phyloP scores from a whole-genome alignment of 1,140 invertebrate species.

The Atta texana region DNA sequence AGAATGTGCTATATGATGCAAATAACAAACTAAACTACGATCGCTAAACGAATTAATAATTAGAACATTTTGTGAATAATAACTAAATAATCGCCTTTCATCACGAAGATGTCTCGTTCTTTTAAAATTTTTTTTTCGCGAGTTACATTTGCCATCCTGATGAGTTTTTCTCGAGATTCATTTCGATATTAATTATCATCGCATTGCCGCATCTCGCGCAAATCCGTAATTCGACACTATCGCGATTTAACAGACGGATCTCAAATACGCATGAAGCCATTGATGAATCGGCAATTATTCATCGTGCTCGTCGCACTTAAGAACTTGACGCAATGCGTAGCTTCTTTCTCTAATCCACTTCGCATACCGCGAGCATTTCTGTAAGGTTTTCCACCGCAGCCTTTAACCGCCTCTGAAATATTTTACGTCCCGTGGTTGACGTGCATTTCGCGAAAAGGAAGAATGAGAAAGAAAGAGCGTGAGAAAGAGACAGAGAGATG shows the following conservation, averaged over 20 bases:
- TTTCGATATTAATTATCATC: conserved; percentile 36
- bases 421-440: conserved; percentile 57
- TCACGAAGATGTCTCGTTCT: background rate
- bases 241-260: conserved; percentile 48
- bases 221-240: conserved; percentile 41
- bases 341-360: conserved; percentile 45
- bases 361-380: conserved; percentile 29
- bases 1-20: background rate
- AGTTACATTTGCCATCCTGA: background rate
- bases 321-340: conserved; percentile 31
- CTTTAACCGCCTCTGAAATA: conserved; percentile 58
- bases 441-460: conserved; percentile 48
- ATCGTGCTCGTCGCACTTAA: conserved; percentile 42
- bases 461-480: conserved; percentile 43
- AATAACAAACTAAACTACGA: conserved; percentile 12
- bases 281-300: conserved; percentile 56
- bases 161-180: conserved; percentile 37
- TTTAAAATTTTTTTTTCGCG: background rate
- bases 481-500: conserved; percentile 56
- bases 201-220: conserved; percentile 29
- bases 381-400: conserved; percentile 52
- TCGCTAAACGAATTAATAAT: conserved; percentile 25
- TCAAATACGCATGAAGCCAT: conserved; percentile 52
- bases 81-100: conserved; percentile 6
- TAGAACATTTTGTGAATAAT: background rate